A percentile compares a stretch with the other conserved stretches of the same genome.
Conservation (phyloP, 2,888 invertebrate species). For the Oasisia sp. region DNA sequence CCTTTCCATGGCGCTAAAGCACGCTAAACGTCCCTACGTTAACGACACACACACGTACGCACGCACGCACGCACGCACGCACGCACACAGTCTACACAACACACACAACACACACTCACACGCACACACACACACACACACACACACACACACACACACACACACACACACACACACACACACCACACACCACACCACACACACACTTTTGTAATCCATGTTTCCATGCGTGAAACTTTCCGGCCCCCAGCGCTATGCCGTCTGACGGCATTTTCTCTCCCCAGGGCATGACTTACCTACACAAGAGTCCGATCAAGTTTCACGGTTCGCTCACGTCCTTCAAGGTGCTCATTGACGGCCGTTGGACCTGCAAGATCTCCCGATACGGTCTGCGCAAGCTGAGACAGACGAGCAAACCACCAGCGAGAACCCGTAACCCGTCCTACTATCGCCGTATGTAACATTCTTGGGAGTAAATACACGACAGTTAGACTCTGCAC, state of each 20-base stretch:
- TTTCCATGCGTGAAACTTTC: neutral
- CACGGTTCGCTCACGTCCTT: slow-evolving; percentile 54
- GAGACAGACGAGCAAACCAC: neutral
- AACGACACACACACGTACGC: no score
- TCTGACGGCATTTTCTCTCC: no score
- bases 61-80: no score
- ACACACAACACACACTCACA: no score
- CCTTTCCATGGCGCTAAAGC: no score
- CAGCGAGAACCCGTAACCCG: neutral
- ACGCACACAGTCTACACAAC: no score
- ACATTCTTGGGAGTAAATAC: neutral
- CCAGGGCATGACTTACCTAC: slow-evolving; percentile 54
- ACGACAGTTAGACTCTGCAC: neutral
- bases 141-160: no score
- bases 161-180: no score
- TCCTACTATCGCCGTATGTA: neutral
- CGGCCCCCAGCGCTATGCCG: no score
- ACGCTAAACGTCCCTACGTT: no score
- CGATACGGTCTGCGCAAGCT: slow-evolving; percentile 48
- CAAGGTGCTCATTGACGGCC: slow-evolving; percentile 53
- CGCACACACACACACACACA: no score
- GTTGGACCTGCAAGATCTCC: slow-evolving; percentile 56
- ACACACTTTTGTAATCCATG: neutral
- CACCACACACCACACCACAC: neutral
- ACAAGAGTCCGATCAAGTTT: slow-evolving; percentile 45